Evolutionary conservation across 2,797 vertebrate species (phyloP).

Genomic region (Huso huso): DNA sequence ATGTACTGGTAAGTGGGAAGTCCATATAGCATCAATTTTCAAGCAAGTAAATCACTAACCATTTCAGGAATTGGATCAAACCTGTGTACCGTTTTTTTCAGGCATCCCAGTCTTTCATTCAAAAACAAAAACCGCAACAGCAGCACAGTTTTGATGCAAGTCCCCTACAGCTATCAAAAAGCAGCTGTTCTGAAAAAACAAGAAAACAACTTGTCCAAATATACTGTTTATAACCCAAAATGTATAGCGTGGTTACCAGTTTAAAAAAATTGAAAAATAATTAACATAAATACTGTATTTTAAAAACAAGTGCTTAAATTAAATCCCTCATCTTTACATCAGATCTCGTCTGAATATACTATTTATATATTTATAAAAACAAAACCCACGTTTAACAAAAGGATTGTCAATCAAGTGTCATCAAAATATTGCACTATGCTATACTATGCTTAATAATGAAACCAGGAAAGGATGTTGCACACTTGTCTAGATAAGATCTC

Average conservation of each 20-base stretch:
- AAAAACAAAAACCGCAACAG: background rate
- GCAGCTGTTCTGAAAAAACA: background rate
- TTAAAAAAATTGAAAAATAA: background rate
- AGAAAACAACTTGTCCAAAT: background rate
- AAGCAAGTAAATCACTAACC: no score
- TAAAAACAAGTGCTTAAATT: constrained; percentile 6
- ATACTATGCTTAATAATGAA: no score
- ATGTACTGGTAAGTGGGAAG: no score
- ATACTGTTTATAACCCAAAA: background rate
- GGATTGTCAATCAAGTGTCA: no score
- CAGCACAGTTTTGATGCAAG: background rate
- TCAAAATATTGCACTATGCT: no score
- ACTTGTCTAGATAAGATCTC: no score
- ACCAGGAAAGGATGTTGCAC: no score
- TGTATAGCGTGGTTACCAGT: no score
- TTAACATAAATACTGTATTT: background rate
- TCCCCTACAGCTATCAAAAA: background rate
- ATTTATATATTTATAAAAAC: background rate
- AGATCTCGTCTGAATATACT: constrained; percentile 25
- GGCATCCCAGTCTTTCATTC: no score
- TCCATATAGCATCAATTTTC: no score
- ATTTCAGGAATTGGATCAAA: no score
- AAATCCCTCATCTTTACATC: background rate
- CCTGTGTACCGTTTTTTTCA: no score
- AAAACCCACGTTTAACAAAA: background rate